These are phyloP conservation scores for Nasonia vitripennis DNA, from an alignment of 1,140 invertebrate species.

Conservation along the genomic window DNA sequence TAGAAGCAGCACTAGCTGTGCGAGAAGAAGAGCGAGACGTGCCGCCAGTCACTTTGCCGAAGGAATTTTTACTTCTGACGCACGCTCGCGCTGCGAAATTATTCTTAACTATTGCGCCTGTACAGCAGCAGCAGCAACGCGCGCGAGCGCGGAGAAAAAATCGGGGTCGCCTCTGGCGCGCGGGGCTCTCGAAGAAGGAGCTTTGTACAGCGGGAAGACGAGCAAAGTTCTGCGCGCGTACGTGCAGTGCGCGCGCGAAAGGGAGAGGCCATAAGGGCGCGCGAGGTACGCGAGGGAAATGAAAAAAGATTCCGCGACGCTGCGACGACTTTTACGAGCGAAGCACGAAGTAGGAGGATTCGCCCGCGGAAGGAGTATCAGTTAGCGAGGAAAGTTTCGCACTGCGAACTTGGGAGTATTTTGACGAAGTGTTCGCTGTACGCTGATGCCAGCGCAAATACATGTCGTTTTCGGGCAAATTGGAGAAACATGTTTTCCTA, in stretches of 20 bases:
- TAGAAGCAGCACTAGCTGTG: background rate
- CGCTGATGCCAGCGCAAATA: background rate
- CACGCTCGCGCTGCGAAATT: background rate
- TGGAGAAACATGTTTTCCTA: background rate
- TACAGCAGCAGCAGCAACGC: background rate
- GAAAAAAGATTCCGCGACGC: constrained; percentile 25
- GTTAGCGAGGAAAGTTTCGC: background rate
- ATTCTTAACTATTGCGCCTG: constrained; percentile 19
- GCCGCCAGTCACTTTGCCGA: constrained; percentile 15
- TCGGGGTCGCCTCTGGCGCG: no score
- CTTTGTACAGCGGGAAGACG: background rate
- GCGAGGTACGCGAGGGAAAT: background rate
- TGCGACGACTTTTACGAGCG: constrained; percentile 17
- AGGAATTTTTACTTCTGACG: constrained; percentile 14
- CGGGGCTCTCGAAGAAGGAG: background rate
- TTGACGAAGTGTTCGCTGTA: background rate
- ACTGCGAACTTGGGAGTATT: background rate
- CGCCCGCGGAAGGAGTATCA: background rate
- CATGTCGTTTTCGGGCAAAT: background rate
- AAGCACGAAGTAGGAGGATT: background rate
- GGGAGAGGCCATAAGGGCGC: background rate
- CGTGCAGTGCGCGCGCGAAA: background rate
- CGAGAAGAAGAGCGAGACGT: constrained; percentile 19
- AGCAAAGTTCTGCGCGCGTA: background rate
- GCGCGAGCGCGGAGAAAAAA: background rate